Percentiles rank a stretch among this genome's conserved stretches.
Evolutionary conservation across 2,888 invertebrate genomes (phyloP).

Genomic region (Drosophila kuntzei): DNA sequence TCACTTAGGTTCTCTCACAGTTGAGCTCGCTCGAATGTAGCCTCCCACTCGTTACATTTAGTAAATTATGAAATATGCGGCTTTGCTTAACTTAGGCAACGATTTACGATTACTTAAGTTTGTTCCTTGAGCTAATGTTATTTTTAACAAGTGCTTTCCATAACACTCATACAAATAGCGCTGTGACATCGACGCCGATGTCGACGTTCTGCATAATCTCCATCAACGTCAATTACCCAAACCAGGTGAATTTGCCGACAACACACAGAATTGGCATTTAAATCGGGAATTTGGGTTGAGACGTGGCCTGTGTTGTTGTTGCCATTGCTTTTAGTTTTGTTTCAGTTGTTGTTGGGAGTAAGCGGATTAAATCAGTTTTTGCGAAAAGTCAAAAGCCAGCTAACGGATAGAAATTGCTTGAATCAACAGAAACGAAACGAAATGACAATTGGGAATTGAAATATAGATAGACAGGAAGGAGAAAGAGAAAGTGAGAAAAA

Average conservation of each 20-base stretch:
- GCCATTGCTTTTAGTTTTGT: neutral
- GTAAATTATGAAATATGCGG: neutral
- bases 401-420: slow-evolving; percentile 30
- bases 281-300: slow-evolving; percentile 26
- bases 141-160: slow-evolving; percentile 20
- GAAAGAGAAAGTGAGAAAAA: neutral
- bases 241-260: slow-evolving; percentile 43
- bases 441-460: slow-evolving; percentile 26
- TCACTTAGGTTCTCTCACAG: too few relatives aligned
- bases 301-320: slow-evolving; percentile 17
- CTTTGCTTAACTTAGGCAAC: neutral
- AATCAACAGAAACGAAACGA: slow-evolving; percentile 33
- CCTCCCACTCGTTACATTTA: too few relatives aligned
- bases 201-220: slow-evolving; percentile 63
- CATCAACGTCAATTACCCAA: slow-evolving; percentile 78
- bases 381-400: slow-evolving; percentile 59
- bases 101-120: neutral
- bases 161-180: slow-evolving; percentile 16
- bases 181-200: neutral
- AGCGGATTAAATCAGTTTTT: slow-evolving; percentile 78
- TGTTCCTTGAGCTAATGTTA: slow-evolving; percentile 6
- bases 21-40: neutral
- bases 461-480: slow-evolving; percentile 11
- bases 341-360: slow-evolving; percentile 45
- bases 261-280: slow-evolving; percentile 56